Evolutionary conservation across 1,140 invertebrate genomes (phyloP), one percentile per base, ranked within the genome.

Genomic region (Trachymyrmex septentrionalis): DNA sequence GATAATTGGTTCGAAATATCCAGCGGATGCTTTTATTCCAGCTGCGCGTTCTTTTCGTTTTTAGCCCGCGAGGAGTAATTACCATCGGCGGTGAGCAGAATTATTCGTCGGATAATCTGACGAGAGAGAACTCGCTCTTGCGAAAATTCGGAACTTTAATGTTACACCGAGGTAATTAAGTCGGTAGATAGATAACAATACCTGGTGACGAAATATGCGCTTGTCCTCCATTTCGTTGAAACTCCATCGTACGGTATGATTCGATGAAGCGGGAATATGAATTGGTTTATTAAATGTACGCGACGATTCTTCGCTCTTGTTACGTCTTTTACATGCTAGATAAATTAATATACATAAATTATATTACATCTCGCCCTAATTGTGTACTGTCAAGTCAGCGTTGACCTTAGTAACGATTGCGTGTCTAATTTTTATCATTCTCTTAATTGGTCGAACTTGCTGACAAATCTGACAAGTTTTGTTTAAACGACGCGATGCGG

Each of bases 1-100:
- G 80, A 50, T 84, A 75, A 84, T 84, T 84, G 80, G 80, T 55
- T 50, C 55, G 80, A 75, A 84, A 84, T 84, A 84, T 84, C 19
- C 80, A 75, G 69, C 80, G 57, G 48, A 75, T 75, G 69, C 80
- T 84, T 82, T 84, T 84, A 73, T 84, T 84, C 69, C 69, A 57
- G 38, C 57, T 61, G 21, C 14, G 80, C 38, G 55, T 69, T 61
- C 67, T 84, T 75, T 84, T 75, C 55, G 55, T 73, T 75, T 75
- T 82, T 61, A 82, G 21, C 55, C 69, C 55, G 24, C 44, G 44
- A 34, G 53, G 67, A 73, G n/a, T 75, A 84, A 84, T 84, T 84
- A 84, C 38, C 44, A 69, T 63, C 44, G 24, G 55, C 80, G 10
- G 67, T n/a, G 38, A 55, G 38, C 38, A 27, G 38, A 84, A 84